Evolutionary conservation across 2,113 vertebrate species (phyloP), one percentile per base, ranked within the genome.

Genomic region (Nestor notabilis): DNA sequence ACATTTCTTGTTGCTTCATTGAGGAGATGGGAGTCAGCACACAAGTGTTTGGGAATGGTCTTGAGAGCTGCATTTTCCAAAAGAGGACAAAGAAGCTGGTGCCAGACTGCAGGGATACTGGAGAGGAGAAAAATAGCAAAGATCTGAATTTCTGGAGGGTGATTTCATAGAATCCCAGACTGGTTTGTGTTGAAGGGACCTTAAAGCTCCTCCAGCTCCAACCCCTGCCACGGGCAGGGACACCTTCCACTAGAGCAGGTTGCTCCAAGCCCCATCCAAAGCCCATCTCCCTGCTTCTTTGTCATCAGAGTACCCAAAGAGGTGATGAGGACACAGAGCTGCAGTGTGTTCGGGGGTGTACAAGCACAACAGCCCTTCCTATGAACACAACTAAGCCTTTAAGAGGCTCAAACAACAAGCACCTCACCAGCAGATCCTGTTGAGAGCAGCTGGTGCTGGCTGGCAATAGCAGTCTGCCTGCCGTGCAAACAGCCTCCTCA

Each of bases 371-470:
- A 83, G 68, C n/a, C 71, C 13, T 69, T 61, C 49, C 53, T 28
- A 5, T 16, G 37, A 65, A 19, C 18, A 16, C 52, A n/a, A 37
- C 47, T 83, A 49, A 88, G 79, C 58, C 31, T 69, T 80, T 72
- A 53, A 77, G 71, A 86, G 28, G 63, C 90, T 92, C 63, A 70
- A 49, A 44, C 16, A 72, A 9, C 33, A 52, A 24, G 17, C 90
- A 55, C 76, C 52, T 56, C 68, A 70, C 14, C 58, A 86, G 66
- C 66, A 96, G 82, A 56, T 77, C 63, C 53, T 74, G 79, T 43
- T 35, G 82, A 66, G 58, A 60, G 13, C 90, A 90, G 92, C 92
- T 94, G 82, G 52, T 76, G 78, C 78, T 93, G 90, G 81, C 70
- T 91, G 81, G 84, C 87, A 84, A 2, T 29, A 47, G 10, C 37